These are phyloP conservation scores for Drosophila sechellia DNA, from an alignment of 1,140 invertebrate species.

Conservation along the genomic window DNA sequence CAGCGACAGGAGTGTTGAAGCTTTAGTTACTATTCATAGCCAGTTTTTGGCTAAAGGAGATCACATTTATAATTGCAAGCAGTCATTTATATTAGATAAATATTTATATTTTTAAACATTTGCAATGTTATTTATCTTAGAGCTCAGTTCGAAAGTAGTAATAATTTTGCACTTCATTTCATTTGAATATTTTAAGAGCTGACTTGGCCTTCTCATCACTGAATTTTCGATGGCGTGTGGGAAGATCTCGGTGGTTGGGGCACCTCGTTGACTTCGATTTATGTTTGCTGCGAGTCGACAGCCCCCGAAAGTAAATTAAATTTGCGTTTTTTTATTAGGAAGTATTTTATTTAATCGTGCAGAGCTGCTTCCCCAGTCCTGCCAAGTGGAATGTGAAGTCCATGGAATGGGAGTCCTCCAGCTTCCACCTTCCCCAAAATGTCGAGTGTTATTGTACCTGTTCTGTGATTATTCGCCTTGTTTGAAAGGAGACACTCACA, in stretches of 20 bases:
- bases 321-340: slow-evolving; percentile 67
- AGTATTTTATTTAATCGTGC: slow-evolving; percentile 77
- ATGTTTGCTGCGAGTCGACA: slow-evolving; percentile 48
- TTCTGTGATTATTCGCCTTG: slow-evolving; percentile 40
- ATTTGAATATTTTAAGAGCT: too few species aligned
- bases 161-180: too few species aligned
- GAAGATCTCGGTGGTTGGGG: slow-evolving; percentile 21
- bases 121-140: too few species aligned
- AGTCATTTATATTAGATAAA: too few species aligned
- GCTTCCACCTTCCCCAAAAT: background rate
- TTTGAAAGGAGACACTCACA: slow-evolving; percentile 21
- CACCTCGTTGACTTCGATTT: slow-evolving; percentile 53
- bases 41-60: background rate
- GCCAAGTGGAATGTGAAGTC: slow-evolving; percentile 17
- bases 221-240: background rate
- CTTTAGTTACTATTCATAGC: slow-evolving; percentile 1
- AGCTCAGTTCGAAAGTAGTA: background rate
- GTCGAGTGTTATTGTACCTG: slow-evolving; percentile 45
- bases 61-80: too few species aligned
- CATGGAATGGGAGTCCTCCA: slow-evolving; percentile 8
- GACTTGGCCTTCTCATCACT: background rate
- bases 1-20: slow-evolving; percentile 13
- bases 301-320: slow-evolving; percentile 52
- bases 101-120: background rate
- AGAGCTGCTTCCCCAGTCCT: slow-evolving; percentile 28